Base-by-base conservation (phyloP, 2,888 invertebrate species). In the Strigamia transsilvanica region DNA sequence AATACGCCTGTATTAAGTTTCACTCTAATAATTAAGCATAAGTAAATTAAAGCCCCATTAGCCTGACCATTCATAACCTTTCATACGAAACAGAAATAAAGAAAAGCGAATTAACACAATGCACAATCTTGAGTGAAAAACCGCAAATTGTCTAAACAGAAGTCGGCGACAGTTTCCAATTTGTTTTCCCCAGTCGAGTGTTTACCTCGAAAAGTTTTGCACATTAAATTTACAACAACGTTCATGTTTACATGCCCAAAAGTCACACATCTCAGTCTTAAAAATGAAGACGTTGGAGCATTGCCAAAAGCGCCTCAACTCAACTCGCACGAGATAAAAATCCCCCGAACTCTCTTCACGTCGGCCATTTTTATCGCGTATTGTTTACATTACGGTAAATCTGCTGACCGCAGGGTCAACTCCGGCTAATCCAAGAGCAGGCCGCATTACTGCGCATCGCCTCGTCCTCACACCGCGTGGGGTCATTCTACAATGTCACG, bases 221-320 rank as follows among this genome's bases (percentile, higher is more conserved):
- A 27, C 73, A 56, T 21, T 10, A 73, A 73, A 73, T 73, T 27
- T 73, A 73, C 73, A 73, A 15, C 73, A 73, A 73, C 73, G 73
- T 27, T 32, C 32, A 13, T 73, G 73, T 73, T 73, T 73, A 73
- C 73, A 32, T 32, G 73, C 32, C 27, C 73, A 73, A 73, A 73
- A 73, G 73, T 73, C 73, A 73, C 73, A 73, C 73, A 73, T 73
- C 73, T 73, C 73, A 73, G 73, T 73, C 73, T 73, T 73, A 73
- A 73, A 73, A 73, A 73, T 73, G 73, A 73, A 73, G 73, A 73
- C 32, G 15, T 73, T 73, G 73, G 73, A 73, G 1, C 32, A 12
- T 2, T 32, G 73, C 73, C 73, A 73, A 27, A 18, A 9, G 0
- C 13, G 27, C 73, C 13, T 56, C 56, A 9, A 56, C 56, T 18